Evolutionary conservation across 2,888 invertebrate species (phyloP).

Genomic region (Chloroclystis v-ata): DNA sequence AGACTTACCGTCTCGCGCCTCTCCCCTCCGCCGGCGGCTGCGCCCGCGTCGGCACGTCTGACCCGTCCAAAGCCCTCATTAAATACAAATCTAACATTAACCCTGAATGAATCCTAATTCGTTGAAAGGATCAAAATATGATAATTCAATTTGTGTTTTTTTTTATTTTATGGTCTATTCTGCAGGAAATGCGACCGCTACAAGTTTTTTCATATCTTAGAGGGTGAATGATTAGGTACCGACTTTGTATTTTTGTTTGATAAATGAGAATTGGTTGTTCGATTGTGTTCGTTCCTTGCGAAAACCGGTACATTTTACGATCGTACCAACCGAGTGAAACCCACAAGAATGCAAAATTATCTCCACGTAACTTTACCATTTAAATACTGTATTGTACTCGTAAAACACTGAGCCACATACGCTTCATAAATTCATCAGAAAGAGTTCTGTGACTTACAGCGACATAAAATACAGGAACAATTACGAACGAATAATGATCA

Average conservation of each 20-base stretch:
- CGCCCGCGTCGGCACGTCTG: constrained; percentile 32
- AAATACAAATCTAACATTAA: constrained; percentile 64
- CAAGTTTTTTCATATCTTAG: constrained; percentile 1
- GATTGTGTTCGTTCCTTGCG: constrained; percentile 6
- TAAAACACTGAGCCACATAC: background rate
- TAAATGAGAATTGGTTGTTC: background rate
- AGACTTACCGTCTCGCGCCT: constrained; percentile 68
- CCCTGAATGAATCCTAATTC: constrained; percentile 58
- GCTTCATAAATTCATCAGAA: background rate
- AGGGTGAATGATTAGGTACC: constrained; percentile 5
- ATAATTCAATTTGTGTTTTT: constrained; percentile 58
- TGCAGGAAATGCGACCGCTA: constrained; percentile 4
- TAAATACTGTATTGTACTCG: constrained; percentile 11
- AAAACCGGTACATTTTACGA: constrained; percentile 13
- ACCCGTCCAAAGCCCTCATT: constrained; percentile 49
- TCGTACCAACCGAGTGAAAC: constrained; percentile 5
- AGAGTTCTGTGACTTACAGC: no score
- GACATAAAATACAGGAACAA: no score
- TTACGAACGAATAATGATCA: no score
- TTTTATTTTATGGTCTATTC: constrained; percentile 15
- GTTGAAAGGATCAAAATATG: constrained; percentile 59
- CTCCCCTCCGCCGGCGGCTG: constrained; percentile 23
- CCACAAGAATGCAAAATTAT: constrained; percentile 11
- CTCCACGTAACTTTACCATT: background rate
- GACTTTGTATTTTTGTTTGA: constrained; percentile 6